Percentiles rank a stretch among this genome's conserved stretches.
phyloP scores from a whole-genome alignment of 2,888 invertebrate genomes.

The Steinernema scapterisci region DNA sequence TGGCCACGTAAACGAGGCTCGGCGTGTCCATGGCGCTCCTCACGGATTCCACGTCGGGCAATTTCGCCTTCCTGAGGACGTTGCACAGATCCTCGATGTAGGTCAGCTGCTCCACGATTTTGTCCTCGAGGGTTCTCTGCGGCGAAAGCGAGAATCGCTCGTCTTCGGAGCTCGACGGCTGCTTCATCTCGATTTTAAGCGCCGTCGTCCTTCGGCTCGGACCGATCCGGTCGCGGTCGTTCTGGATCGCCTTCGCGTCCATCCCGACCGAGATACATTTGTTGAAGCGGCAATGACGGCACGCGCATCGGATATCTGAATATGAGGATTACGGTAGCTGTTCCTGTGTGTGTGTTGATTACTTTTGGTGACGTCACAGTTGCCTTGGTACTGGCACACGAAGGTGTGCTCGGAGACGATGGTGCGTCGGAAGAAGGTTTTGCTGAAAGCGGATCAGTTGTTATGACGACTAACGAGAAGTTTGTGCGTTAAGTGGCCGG shows the following conservation, averaged over 20 bases:
- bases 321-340: constrained; percentile 16
- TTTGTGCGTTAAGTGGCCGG: no score
- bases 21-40: constrained; percentile 47
- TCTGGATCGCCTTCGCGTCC: constrained; percentile 67
- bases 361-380: constrained; percentile 67
- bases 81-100: constrained; percentile 61
- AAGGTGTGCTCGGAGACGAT: constrained; percentile 67
- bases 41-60: constrained; percentile 55
- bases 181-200: constrained; percentile 51
- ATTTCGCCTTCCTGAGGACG: constrained; percentile 54
- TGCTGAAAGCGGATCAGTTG: constrained; percentile 49
- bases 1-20: constrained; percentile 59
- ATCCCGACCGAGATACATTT: constrained; percentile 66
- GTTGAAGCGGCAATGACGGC: constrained; percentile 65
- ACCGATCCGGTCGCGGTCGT: constrained; percentile 66
- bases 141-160: constrained; percentile 27
- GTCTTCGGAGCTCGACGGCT: constrained; percentile 24
- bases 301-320: constrained; percentile 64
- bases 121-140: constrained; percentile 14
- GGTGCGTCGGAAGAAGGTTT: constrained; percentile 66
- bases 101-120: constrained; percentile 39
- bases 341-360: constrained; percentile 29
- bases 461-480: no score
- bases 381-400: constrained; percentile 66
- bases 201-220: constrained; percentile 62